These are phyloP conservation scores for Syngnathus floridae DNA, from an alignment of 2,113 vertebrate species.

Conservation along the genomic window DNA sequence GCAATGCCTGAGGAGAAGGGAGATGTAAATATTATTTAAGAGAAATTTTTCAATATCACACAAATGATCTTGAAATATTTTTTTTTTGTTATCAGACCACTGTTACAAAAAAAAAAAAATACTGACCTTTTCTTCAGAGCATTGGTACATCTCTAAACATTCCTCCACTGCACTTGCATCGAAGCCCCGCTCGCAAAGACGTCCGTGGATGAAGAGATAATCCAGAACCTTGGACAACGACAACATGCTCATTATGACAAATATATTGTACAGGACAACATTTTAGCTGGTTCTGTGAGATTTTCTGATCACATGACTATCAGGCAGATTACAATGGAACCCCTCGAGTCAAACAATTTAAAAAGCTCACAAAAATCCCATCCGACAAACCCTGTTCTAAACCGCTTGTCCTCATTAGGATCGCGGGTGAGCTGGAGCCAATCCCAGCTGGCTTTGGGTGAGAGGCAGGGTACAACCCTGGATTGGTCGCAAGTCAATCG, in stretches of 20 bases:
- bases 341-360: too few species aligned
- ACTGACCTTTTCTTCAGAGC: conserved; percentile 93
- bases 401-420: too few species aligned
- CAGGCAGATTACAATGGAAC: too few species aligned
- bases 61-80: neutral
- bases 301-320: too few species aligned
- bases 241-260: conserved; percentile 4
- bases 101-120: neutral
- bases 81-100: too few species aligned
- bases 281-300: neutral
- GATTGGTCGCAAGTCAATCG: too few species aligned
- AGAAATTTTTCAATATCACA: neutral
- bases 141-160: conserved; percentile 93
- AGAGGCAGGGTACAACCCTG: too few species aligned
- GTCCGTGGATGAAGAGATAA: conserved; percentile 86
- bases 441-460: too few species aligned
- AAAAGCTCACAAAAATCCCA: too few species aligned
- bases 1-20: conserved; percentile 75
- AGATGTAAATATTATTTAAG: neutral
- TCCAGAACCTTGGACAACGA: conserved; percentile 78
- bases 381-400: too few species aligned
- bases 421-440: too few species aligned
- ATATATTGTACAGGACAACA: neutral
- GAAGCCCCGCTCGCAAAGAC: conserved; percentile 93
- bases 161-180: conserved; percentile 89